Evolutionary conservation across 2,113 vertebrate genomes (phyloP).

Genomic region (Equus quagga): DNA sequence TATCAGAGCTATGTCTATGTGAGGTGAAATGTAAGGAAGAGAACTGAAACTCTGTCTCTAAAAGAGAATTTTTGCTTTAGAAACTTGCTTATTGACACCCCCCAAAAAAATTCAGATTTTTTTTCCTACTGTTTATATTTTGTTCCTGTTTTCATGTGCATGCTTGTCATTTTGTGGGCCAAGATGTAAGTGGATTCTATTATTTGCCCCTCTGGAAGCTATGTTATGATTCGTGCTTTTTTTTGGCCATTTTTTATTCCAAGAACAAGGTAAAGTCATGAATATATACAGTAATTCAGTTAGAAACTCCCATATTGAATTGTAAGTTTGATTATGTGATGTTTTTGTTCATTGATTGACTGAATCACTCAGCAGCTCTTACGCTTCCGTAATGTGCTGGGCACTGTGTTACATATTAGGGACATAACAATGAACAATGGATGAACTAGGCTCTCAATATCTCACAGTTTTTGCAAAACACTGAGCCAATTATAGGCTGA

Average conservation of each 20-base stretch:
- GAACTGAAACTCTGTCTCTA: not conserved
- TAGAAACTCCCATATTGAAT: not conserved
- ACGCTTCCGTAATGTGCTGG: not conserved
- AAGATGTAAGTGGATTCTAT: not conserved
- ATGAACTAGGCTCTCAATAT: not conserved
- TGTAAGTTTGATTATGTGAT: not conserved
- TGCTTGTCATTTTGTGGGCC: not conserved
- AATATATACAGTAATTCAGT: not conserved
- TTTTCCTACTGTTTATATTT: not conserved
- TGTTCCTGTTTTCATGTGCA: not conserved
- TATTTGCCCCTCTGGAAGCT: not conserved
- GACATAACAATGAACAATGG: not conserved
- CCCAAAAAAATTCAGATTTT: not conserved
- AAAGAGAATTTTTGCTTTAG: not conserved
- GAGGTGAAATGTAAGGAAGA: not conserved
- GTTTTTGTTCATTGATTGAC: not conserved
- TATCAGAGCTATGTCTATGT: not conserved
- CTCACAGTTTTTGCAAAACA: not conserved
- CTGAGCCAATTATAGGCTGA: not conserved
- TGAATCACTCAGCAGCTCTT: not conserved
- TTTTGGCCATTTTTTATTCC: not conserved
- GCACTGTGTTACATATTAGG: not conserved
- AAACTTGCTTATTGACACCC: not conserved
- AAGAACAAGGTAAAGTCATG: conserved; percentile 20
- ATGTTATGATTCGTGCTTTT: not conserved